These are phyloP conservation scores for Drosophila nigromelanica DNA, from an alignment of 1,140 invertebrate genomes.

Conservation along the genomic window DNA sequence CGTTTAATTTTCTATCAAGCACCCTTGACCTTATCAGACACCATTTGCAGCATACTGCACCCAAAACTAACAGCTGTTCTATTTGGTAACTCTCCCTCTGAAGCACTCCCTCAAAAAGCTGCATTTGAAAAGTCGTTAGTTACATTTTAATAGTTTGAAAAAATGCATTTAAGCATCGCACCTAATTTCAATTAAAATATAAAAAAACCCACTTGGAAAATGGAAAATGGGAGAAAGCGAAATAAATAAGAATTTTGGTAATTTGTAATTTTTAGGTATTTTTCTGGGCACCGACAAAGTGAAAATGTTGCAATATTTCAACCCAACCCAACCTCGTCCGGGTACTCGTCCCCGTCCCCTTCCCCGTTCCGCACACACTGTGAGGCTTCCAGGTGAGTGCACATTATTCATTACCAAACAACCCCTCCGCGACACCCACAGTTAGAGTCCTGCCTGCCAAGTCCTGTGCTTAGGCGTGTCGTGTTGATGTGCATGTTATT, in stretches of 20 bases:
- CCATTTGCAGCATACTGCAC: not conserved
- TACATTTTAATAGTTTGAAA: not conserved
- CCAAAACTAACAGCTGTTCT: conserved; percentile 28
- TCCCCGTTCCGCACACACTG: conserved; percentile 9
- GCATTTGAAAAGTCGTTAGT: not conserved
- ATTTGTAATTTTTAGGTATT: conserved; percentile 68
- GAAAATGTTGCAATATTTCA: conserved; percentile 69
- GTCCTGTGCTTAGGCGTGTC: conserved; percentile 44
- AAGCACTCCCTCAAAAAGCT: not conserved
- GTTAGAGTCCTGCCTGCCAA: conserved; percentile 14
- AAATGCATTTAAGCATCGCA: conserved; percentile 75
- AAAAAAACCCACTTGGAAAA: conserved; percentile 24
- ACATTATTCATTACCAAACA: conserved; percentile 74
- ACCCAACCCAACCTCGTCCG: not conserved
- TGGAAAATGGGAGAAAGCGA: conserved; percentile 5
- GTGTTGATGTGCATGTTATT: conserved; percentile 63
- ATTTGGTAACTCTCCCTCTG: not conserved
- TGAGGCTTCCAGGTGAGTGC: conserved; percentile 72
- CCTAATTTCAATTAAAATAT: conserved; percentile 76
- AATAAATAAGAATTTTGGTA: conserved; percentile 55
- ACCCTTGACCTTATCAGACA: conserved; percentile 10
- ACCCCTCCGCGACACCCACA: conserved; percentile 22
- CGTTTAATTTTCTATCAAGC: no score
- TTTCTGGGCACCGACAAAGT: conserved; percentile 41
- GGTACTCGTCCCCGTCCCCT: not conserved